Evolutionary conservation across 1,140 invertebrate species (phyloP).

Genomic region (Drosophila ironensis): DNA sequence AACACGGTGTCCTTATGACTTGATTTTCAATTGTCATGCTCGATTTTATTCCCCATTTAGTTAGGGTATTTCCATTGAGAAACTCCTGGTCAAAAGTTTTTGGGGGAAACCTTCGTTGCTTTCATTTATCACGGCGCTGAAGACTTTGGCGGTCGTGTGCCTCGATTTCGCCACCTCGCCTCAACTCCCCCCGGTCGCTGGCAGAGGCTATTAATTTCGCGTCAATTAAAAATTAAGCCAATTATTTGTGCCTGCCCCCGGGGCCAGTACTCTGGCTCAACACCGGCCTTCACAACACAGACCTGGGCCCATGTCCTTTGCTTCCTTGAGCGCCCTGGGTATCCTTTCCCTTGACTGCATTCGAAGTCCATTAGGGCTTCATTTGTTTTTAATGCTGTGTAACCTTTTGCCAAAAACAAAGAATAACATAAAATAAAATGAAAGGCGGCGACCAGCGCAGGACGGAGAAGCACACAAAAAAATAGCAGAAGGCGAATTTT

Average conservation of each 20-base stretch:
- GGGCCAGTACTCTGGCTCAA: constrained; percentile 28
- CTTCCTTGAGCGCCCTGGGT: not conserved
- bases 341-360: constrained; percentile 46
- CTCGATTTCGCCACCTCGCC: constrained; percentile 20
- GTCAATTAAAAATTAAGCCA: constrained; percentile 80
- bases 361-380: constrained; percentile 78
- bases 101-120: constrained; percentile 13
- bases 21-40: too few species aligned
- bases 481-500: constrained; percentile 47
- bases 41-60: too few species aligned
- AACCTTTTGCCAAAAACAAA: constrained; percentile 67
- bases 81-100: constrained; percentile 1
- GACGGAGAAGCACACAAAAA: constrained; percentile 19
- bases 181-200: constrained; percentile 21
- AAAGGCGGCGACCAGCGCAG: not conserved
- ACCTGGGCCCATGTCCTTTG: constrained; percentile 28
- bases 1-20: too few species aligned
- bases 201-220: constrained; percentile 76
- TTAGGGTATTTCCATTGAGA: constrained; percentile 24
- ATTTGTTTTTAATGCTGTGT: constrained; percentile 79
- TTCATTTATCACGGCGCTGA: constrained; percentile 50
- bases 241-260: constrained; percentile 64
- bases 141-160: constrained; percentile 13
- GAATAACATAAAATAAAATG: constrained; percentile 53
- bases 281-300: constrained; percentile 23